A percentile compares a stretch with the other conserved stretches of the same genome.
Evolutionary conservation across 1,140 invertebrate species (phyloP).

Genomic region (Phortica variegata): DNA sequence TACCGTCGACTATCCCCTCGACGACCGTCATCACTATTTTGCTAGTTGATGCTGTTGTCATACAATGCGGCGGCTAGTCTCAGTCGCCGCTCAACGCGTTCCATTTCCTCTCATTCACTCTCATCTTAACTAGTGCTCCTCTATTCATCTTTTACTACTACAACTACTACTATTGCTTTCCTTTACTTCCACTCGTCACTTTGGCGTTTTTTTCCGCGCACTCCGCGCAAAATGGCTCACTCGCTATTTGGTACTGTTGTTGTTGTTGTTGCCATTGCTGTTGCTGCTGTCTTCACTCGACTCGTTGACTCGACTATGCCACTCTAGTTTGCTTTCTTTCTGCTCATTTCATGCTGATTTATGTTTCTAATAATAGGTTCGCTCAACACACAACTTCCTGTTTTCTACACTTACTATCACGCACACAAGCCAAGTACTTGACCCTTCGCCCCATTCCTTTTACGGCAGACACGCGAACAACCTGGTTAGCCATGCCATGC

Average conservation of each 20-base stretch:
- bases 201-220: constrained; percentile 13
- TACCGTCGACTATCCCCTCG: too few species aligned
- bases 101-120: too few species aligned
- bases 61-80: too few species aligned
- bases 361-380: constrained; percentile 57
- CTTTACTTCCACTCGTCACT: too few species aligned
- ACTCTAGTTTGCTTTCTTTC: constrained; percentile 14
- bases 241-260: constrained; percentile 13
- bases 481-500: constrained; percentile 10
- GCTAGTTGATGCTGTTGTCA: too few species aligned
- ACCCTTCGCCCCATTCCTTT: not conserved
- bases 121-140: too few species aligned
- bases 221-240: constrained; percentile 14
- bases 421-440: constrained; percentile 7
- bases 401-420: constrained; percentile 35
- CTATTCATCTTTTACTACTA: too few species aligned
- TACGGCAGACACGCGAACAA: constrained; percentile 6
- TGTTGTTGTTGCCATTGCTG: constrained; percentile 14
- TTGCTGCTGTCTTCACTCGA: constrained; percentile 12
- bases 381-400: constrained; percentile 43
- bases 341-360: constrained; percentile 57
- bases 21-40: not conserved
- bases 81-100: too few species aligned
- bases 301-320: too few species aligned
- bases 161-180: constrained; percentile 8